A percentile compares a stretch with the other conserved stretches of the same genome.
phyloP scores from a whole-genome alignment of 92 coral and sea anemone genomes.

The Porites cylindrica region DNA sequence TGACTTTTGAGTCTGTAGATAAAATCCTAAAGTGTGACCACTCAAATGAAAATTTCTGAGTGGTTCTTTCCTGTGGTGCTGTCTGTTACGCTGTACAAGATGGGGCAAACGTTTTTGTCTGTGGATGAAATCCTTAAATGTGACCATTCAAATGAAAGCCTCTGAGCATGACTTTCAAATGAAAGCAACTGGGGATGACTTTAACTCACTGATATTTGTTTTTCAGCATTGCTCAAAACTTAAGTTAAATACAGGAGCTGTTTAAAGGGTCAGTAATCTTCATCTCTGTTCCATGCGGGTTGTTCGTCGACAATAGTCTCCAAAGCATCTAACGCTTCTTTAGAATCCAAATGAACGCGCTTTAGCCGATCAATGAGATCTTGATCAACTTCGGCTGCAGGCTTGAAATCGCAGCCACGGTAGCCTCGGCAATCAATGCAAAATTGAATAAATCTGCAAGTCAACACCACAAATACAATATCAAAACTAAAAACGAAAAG shows the following conservation, averaged over 20 bases:
- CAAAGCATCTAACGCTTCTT: slow-evolving; percentile 54
- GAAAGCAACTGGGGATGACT: too few relatives aligned
- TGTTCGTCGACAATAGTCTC: slow-evolving; percentile 22
- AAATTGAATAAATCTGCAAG: slow-evolving; percentile 69
- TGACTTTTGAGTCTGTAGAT: too few relatives aligned
- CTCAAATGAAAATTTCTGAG: too few relatives aligned
- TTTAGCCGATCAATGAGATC: slow-evolving; percentile 65
- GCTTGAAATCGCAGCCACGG: slow-evolving; percentile 77
- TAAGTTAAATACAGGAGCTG: neutral
- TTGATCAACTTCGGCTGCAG: slow-evolving; percentile 54
- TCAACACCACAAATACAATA: neutral
- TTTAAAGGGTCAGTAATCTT: slow-evolving; percentile 25
- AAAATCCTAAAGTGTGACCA: too few relatives aligned
- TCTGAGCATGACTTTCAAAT: too few relatives aligned
- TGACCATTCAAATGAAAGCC: too few relatives aligned
- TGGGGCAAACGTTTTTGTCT: too few relatives aligned
- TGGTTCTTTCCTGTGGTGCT: too few relatives aligned
- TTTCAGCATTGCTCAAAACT: neutral
- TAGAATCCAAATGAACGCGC: slow-evolving; percentile 70
- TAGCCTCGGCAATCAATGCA: slow-evolving; percentile 68
- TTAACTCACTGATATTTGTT: neutral
- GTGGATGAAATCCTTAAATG: too few relatives aligned
- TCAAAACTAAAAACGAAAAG: too few relatives aligned
- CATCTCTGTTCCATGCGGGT: slow-evolving; percentile 68
- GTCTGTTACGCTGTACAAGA: too few relatives aligned